phyloP scores from a whole-genome alignment of 1,140 invertebrate species.

The Nebria ingens region DNA sequence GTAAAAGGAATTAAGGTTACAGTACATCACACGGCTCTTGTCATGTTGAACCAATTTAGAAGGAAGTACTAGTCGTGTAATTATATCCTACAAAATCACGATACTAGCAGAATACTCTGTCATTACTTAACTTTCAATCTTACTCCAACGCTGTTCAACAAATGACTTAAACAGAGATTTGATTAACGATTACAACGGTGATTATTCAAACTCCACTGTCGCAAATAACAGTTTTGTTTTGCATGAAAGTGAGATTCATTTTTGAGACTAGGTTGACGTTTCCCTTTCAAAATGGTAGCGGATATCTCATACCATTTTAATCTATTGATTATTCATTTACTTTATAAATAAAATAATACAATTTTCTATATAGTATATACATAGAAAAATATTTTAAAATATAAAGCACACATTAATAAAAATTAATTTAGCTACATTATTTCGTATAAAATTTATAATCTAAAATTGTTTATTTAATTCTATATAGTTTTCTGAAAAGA shows the following conservation, averaged over 20 bases:
- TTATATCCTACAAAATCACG: background rate
- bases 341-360: too few species aligned
- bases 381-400: too few species aligned
- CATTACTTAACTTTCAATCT: background rate
- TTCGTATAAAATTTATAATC: too few species aligned
- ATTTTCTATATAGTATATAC: too few species aligned
- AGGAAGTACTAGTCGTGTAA: background rate
- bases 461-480: too few species aligned
- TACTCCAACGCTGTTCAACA: background rate
- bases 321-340: too few species aligned
- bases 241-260: background rate
- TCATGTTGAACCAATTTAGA: background rate
- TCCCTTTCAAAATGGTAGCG: too few species aligned
- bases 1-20: background rate
- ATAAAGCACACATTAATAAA: too few species aligned
- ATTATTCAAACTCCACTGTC: background rate
- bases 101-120: background rate
- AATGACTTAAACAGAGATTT: background rate
- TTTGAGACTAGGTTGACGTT: too few species aligned
- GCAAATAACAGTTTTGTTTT: background rate
- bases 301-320: too few species aligned
- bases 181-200: background rate
- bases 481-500: too few species aligned
- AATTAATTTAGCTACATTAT: too few species aligned
- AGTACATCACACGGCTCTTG: background rate